Evolutionary conservation across 2,797 vertebrate species (phyloP), one percentile per base, ranked within the genome.

Genomic region (Gambelia wislizenii): DNA sequence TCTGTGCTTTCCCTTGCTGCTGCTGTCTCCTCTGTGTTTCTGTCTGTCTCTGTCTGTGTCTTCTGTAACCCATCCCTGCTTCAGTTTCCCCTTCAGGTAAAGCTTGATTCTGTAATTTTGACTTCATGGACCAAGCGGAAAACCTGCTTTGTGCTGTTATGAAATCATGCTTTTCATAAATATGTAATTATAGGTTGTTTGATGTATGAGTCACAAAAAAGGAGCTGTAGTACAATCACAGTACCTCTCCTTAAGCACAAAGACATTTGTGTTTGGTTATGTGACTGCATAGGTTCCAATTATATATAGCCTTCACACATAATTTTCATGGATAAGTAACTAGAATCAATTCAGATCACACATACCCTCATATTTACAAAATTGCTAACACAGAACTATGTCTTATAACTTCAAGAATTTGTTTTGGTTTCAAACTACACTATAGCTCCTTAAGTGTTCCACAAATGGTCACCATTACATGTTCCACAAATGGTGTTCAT

Each of bases 1-100:
- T 83, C 84, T 77, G 86, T 92, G 88, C 13, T 93, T 91, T 87
- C 47, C n/a, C 47, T 93, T 91, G 85, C 80, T 39, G 87, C 83
- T 47, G 30, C 90, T 87, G 86, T 91, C 87, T 42, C 70, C 84
- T 86, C 36, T 89, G 3, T 80, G 22, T 89, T 39, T 89, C 39
- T 44, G 39, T 76, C 25, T 76, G 22, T 76, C 42, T 76, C 25
- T 76, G 10, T 22, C 25, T 75, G 69, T 88, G 39, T 83, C 80
- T 82, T 83, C 78, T 86, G 74, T 75, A 86, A 56, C 79, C 36
- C 70, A 83, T 67, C 47, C 72, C 27, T 83, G 79, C 47, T 89
- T 89, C 89, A 86, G 78, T 79, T 83, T 89, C 79, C 77, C 72
- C 78, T 64, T 83, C 70, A 82, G 89, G 79, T 89, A 89, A 89